Evolutionary conservation across 2,888 invertebrate species (phyloP).

Genomic region (Parascotia fuliginaria): DNA sequence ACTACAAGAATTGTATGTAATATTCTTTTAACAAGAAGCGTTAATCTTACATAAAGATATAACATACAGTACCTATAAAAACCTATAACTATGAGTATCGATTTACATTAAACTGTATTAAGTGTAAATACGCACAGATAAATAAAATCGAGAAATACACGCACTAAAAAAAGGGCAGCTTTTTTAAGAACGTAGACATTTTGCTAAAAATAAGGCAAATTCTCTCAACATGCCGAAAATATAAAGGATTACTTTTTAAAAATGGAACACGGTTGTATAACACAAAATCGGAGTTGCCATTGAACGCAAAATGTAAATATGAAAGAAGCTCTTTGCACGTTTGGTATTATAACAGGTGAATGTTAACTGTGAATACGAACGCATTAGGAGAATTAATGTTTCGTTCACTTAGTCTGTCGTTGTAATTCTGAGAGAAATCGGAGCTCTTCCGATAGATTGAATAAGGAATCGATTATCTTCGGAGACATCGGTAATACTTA

Average conservation of each 20-base stretch:
- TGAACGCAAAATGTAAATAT: not conserved
- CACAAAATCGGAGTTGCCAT: not conserved
- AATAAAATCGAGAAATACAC: too few species aligned
- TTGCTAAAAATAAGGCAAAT: not conserved
- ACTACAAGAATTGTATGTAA: too few species aligned
- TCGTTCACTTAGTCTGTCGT: conserved; percentile 48
- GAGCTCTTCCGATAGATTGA: conserved; percentile 42
- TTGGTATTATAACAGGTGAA: conserved; percentile 17
- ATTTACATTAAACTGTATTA: too few species aligned
- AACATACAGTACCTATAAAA: too few species aligned
- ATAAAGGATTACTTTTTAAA: not conserved
- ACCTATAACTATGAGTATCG: too few species aligned
- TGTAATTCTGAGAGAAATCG: conserved; percentile 49
- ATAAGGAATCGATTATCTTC: conserved; percentile 14
- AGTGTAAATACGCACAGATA: too few species aligned
- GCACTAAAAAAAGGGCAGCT: not conserved
- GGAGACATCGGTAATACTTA: not conserved
- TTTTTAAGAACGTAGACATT: not conserved
- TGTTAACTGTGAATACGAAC: conserved; percentile 47
- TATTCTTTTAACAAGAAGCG: too few species aligned
- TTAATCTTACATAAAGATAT: too few species aligned
- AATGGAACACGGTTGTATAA: not conserved
- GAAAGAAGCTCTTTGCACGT: not conserved
- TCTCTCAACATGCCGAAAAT: not conserved
- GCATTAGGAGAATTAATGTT: conserved; percentile 71